These are phyloP conservation scores for Nemopilema nomurai DNA, from an alignment of 30 jellyfish, hydroid and myxozoan genomes.

Conservation along the genomic window DNA sequence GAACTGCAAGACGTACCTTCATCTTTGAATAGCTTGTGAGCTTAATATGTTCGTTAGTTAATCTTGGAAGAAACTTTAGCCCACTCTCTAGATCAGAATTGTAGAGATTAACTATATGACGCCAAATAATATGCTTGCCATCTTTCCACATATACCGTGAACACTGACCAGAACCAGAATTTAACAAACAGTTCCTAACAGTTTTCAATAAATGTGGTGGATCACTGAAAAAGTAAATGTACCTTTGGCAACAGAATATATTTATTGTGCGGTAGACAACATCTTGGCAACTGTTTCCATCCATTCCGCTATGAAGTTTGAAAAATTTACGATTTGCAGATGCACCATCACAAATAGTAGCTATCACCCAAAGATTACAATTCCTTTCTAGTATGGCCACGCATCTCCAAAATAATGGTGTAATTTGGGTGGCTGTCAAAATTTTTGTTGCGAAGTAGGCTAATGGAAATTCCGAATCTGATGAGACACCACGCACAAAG, in stretches of 20 bases:
- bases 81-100: slow-evolving; percentile 24
- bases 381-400: slow-evolving; percentile 25
- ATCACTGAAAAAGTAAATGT: slow-evolving; percentile 54
- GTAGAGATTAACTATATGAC: slow-evolving; percentile 19
- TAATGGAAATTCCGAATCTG: slow-evolving; percentile 8
- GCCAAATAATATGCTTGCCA: slow-evolving; percentile 14
- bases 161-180: slow-evolving; percentile 52
- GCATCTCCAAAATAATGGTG: slow-evolving; percentile 44
- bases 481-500: slow-evolving; percentile 32
- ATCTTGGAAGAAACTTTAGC: slow-evolving; percentile 34
- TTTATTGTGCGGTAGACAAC: slow-evolving; percentile 44
- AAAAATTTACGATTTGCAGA: slow-evolving; percentile 10
- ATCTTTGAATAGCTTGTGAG: slow-evolving; percentile 32
- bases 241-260: slow-evolving; percentile 28
- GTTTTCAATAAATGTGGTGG: slow-evolving; percentile 62
- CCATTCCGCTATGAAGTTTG: slow-evolving; percentile 21
- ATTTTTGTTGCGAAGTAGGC: slow-evolving; percentile 38
- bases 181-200: slow-evolving; percentile 31
- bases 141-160: neutral
- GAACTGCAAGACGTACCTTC: slow-evolving; percentile 52
- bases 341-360: slow-evolving; percentile 3
- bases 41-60: slow-evolving; percentile 36
- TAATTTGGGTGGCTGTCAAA: neutral
- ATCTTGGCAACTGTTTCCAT: neutral
- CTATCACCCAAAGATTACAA: slow-evolving; percentile 50